Percentiles rank a stretch among this genome's conserved stretches.
Evolutionary conservation across 53 echinoderm and acorn worm species (phyloP).

Genomic region (Paracentrotus lividus): DNA sequence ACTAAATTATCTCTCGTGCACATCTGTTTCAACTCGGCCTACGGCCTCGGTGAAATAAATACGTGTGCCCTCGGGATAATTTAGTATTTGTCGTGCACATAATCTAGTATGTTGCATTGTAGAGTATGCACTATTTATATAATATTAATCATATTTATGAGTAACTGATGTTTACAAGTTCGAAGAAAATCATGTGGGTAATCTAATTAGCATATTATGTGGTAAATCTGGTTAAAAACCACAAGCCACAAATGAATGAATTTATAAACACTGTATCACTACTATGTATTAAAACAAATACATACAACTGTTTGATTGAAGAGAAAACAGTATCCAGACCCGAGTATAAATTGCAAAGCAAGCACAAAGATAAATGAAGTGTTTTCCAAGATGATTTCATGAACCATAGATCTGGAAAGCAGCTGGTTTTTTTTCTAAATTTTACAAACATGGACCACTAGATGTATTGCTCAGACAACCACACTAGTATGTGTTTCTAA

Average conservation of each 20-base stretch:
- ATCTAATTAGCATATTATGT: background rate
- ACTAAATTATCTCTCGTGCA: too few relatives aligned
- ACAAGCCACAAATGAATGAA: background rate
- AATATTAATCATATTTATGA: too few relatives aligned
- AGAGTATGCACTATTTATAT: too few relatives aligned
- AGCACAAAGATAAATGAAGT: background rate
- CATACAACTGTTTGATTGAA: background rate
- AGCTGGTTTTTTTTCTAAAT: background rate
- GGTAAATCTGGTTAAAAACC: background rate
- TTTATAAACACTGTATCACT: background rate
- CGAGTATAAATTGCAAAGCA: background rate
- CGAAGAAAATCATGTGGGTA: background rate
- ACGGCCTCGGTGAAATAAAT: too few relatives aligned
- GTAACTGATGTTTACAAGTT: background rate
- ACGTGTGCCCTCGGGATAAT: too few relatives aligned
- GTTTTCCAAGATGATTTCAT: background rate
- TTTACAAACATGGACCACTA: background rate
- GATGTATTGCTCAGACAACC: background rate
- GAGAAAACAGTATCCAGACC: background rate
- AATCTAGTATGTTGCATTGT: too few relatives aligned
- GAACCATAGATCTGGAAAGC: slow-evolving; percentile 10
- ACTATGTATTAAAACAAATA: background rate
- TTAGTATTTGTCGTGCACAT: too few relatives aligned
- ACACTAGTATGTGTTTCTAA: background rate
- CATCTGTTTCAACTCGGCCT: too few relatives aligned